Evolutionary conservation across 2,113 vertebrate species (phyloP), one percentile per base, ranked within the genome.

Genomic region (Catharus minimus): DNA sequence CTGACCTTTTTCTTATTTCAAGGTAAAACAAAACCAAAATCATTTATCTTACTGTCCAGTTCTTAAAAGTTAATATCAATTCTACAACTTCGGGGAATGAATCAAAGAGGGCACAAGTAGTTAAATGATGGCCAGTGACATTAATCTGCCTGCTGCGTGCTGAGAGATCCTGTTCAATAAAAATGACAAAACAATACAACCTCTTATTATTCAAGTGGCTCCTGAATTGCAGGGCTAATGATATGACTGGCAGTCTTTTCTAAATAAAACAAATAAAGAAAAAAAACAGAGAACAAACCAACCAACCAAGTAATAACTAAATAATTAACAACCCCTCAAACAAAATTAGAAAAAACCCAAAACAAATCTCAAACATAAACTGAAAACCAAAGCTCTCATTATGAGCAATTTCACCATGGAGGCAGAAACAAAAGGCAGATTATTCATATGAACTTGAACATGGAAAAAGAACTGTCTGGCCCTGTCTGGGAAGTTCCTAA

Each of bases 41-140:
- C 1, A 81, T 90, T 75, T 71, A 61, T 93, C 76, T 78, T 90
- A 33, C 65, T 95, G 41, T 72, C 79, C 57, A 53, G 5, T 71
- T 83, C 88, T 90, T 81, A 86, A 92, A 88, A 95, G 65, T 71
- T 90, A 72, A 78, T 90, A 83, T 89, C 44, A 94, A 72, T 88
- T 88, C 57, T 84, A 57, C 38, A 68, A 13, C 50, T 90, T 33
- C 0, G 0, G 62, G 56, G 65, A 75, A 83, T 39, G 41, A 90
- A 77, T 86, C 73, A 72, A 73, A 85, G 57, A 81, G 41, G 41
- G 32, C 28, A 41, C 3, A 19, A 71, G 62, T 68, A 86, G 76
- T 80, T 64, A 94, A 94, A 60, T 55, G 85, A 86, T 32, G 49
- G 69, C 76, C 68, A 67, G 43, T 67, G 76, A 88, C 88, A 64